phyloP scores from a whole-genome alignment of 2,888 invertebrate genomes.

The Podabrus alpinus region DNA sequence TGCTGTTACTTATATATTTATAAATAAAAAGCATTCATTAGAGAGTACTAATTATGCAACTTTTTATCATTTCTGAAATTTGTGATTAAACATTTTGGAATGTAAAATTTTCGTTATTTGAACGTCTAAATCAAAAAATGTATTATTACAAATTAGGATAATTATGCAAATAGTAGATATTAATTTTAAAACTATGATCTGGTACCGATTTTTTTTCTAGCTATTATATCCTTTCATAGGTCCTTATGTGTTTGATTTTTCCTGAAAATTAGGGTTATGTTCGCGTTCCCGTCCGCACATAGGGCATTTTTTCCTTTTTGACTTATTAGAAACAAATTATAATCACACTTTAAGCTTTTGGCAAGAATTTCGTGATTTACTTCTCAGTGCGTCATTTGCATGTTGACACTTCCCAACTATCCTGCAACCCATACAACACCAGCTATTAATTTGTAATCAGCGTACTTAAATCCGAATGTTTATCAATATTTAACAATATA shows the following conservation, averaged over 20 bases:
- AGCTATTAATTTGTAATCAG: too few species aligned
- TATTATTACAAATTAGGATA: not conserved
- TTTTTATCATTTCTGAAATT: not conserved
- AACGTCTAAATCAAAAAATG: not conserved
- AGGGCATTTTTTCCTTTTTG: too few species aligned
- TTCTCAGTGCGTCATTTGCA: too few species aligned
- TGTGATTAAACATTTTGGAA: not conserved
- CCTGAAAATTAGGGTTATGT: not conserved
- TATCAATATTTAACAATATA: too few species aligned
- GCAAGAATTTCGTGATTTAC: too few species aligned
- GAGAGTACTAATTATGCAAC: not conserved
- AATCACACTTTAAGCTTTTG: too few species aligned
- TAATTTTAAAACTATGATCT: not conserved
- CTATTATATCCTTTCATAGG: not conserved
- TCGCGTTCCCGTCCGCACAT: not conserved
- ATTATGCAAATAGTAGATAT: not conserved
- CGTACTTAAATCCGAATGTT: too few species aligned
- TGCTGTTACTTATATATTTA: too few species aligned
- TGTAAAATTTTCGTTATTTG: not conserved
- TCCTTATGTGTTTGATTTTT: not conserved
- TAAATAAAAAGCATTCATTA: not conserved
- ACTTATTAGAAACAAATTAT: too few species aligned
- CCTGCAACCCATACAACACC: too few species aligned
- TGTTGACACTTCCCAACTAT: too few species aligned
- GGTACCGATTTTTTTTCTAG: too few species aligned